Conservation (phyloP, 2,113 vertebrate species). For the Mus spicilegus region DNA sequence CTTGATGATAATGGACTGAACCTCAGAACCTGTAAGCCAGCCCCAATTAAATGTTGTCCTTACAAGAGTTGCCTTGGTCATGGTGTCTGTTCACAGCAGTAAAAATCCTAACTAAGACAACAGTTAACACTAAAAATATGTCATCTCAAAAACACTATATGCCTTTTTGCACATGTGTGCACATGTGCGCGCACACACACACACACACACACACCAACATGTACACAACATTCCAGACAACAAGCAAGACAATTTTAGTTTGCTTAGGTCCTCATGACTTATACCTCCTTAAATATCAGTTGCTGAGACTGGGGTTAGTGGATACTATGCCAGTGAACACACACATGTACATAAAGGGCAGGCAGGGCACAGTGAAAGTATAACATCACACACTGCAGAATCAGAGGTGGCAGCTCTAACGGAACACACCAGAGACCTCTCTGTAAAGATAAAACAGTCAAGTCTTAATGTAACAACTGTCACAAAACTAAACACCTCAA, state of each 20-base stretch:
- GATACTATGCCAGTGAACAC: background rate
- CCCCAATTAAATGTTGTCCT: no score
- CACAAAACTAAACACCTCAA: conserved; percentile 55
- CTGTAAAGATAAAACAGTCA: background rate
- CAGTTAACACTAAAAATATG: background rate
- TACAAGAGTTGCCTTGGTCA: no score
- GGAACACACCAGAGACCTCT: background rate
- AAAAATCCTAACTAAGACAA: no score
- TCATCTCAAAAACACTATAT: background rate
- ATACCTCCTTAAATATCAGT: background rate
- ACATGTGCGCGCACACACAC: background rate
- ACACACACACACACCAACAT: background rate
- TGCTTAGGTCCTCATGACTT: background rate
- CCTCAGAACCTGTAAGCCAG: no score
- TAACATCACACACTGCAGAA: background rate
- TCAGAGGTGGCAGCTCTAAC: conserved; percentile 14
- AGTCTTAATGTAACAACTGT: background rate
- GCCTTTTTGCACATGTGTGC: background rate
- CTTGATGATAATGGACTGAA: no score
- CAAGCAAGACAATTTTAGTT: background rate
- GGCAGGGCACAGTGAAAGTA: background rate
- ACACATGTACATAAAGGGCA: background rate
- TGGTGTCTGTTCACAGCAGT: no score
- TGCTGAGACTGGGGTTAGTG: background rate
- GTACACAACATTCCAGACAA: background rate